These are phyloP conservation scores for Prunella fulvescens DNA, from an alignment of 2,113 vertebrate genomes.

Conservation along the genomic window DNA sequence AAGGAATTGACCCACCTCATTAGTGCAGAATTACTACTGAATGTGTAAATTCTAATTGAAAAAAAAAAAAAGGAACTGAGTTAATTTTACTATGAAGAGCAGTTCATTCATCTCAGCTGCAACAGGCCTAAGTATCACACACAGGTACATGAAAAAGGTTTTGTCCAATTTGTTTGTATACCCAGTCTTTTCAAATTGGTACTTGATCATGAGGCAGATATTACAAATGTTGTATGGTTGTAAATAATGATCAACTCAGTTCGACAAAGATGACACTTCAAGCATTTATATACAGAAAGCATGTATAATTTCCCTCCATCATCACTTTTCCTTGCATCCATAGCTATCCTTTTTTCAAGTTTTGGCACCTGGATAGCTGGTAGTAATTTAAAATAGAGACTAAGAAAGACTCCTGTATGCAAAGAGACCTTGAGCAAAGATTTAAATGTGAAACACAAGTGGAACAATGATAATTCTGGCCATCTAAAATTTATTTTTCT, in stretches of 20 bases:
- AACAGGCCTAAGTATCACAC: background rate
- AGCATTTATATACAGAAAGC: background rate
- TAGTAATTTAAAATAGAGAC: background rate
- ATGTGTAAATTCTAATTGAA: background rate
- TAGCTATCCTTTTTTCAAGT: background rate
- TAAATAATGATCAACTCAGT: background rate
- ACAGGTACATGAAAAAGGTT: background rate
- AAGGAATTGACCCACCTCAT: background rate
- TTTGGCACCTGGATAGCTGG: background rate
- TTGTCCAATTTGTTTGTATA: background rate
- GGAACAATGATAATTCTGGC: background rate
- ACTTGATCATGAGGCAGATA: background rate
- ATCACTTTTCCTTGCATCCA: background rate
- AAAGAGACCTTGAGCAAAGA: background rate
- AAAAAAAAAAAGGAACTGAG: background rate
- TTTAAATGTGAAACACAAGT: background rate
- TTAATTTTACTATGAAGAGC: background rate
- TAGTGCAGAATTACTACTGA: background rate
- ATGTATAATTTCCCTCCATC: background rate
- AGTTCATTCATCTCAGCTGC: background rate
- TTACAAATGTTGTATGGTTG: background rate
- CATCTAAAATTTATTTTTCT: background rate
- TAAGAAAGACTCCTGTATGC: background rate
- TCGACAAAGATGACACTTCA: background rate
- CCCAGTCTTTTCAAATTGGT: background rate